These are phyloP conservation scores for Tolypeutes matacus DNA, from an alignment of 2,797 vertebrate species.

Conservation along the genomic window DNA sequence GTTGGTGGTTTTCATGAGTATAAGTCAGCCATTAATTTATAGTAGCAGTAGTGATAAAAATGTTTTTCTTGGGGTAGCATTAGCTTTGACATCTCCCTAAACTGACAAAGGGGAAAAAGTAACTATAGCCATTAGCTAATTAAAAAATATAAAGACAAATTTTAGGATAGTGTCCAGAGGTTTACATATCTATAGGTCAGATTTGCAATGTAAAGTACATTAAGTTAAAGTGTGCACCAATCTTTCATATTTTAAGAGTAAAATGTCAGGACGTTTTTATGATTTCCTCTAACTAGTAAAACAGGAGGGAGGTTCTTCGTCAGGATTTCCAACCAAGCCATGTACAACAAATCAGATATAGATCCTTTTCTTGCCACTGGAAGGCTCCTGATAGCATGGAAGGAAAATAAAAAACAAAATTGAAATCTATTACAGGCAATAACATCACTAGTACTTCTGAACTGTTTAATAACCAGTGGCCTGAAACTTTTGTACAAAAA, in stretches of 20 bases:
- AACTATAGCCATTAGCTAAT: not conserved
- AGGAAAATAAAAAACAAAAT: conserved; percentile 57
- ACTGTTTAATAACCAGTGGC: not conserved
- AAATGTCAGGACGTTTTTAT: conserved; percentile 98
- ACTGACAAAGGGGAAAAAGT: not conserved
- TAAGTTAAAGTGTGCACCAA: conserved; percentile 35
- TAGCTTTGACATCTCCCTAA: conserved; percentile 21
- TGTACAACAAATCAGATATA: conserved; percentile 96
- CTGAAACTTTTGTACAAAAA: not conserved
- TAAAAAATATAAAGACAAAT: not conserved
- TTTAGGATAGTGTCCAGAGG: not conserved
- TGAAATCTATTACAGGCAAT: not conserved
- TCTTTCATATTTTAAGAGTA: conserved; percentile 92
- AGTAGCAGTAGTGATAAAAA: conserved; percentile 2
- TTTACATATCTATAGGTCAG: conserved; percentile 29
- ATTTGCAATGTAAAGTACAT: conserved; percentile 26
- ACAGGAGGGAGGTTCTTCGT: conserved; percentile 96
- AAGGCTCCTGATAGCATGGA: conserved; percentile 92
- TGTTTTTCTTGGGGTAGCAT: not conserved
- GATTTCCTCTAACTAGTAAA: conserved; percentile 97
- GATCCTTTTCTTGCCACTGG: conserved; percentile 97
- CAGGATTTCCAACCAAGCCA: conserved; percentile 97
- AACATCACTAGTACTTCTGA: not conserved
- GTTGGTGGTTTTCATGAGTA: not conserved
- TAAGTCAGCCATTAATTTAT: conserved; percentile 42